Base-by-base conservation (phyloP, 2,888 invertebrate genomes). In the Chymomyza procnemis region DNA sequence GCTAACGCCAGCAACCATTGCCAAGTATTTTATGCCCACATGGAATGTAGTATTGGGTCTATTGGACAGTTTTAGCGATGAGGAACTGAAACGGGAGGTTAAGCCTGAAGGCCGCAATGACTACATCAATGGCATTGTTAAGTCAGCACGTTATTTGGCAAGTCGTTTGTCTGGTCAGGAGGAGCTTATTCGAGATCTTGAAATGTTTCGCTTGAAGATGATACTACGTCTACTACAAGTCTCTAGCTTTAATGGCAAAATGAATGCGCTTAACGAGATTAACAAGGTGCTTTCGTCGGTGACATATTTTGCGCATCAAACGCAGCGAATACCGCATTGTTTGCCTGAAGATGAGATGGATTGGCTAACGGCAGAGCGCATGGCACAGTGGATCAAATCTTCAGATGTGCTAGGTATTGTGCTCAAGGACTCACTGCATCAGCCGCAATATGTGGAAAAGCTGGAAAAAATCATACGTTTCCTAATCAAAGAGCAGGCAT, bases 211-310 rank as follows among this genome's bases (percentile, higher is more conserved):
- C 83, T 93, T 99, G 80, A 97, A 98, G 93, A 98, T 99, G 97
- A 98, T 99, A 88, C 93, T 99, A 80, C 91, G 97, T 89, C 94
- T 97, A 86, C 92, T 99, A 76, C 97, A 98, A 93, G 97, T 98
- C 90, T 98, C 98, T 22, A 98, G 98, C 63, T 99, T 99, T 90
- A 99, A 98, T 92, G 98, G 99, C 47, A 99, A 99, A 93, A 99
- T 99, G 99, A 98, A 98, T 88, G 99, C 99, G 21, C 92, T 99
- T 74, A 98, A 99, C 91, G 99, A 99, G 93, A 97, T 99, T 67
- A 99, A 99, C 92, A 98, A 99, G 93, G 96, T 99, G 60, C 96
- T 97, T 76, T 95, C 96, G 68, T 95, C 96, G 85, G 97, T 98
- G 69, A 95, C 96, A 66, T 97, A 97, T 90, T 97, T 97, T 91